phyloP scores from a whole-genome alignment of 2,113 vertebrate genomes.

The Rousettus leschenaultii region DNA sequence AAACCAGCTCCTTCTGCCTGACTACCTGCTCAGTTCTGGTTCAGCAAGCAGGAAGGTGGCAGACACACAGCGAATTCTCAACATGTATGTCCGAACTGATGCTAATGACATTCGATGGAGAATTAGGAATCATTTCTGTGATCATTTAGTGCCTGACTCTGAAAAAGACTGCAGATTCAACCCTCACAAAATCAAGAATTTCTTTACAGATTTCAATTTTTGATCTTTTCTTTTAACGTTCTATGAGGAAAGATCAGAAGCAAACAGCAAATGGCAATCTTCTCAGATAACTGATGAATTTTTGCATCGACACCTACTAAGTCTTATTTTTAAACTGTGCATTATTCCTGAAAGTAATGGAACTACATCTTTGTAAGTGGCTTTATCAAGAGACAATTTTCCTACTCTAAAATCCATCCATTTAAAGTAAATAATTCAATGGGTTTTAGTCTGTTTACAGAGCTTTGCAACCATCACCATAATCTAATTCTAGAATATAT shows the following conservation, averaged over 20 bases:
- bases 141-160: background rate
- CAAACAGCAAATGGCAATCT: background rate
- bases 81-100: accelerated
- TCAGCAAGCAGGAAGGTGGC: background rate
- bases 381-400: background rate
- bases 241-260: background rate
- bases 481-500: background rate
- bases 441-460: background rate
- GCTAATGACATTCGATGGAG: too few relatives aligned
- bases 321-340: background rate
- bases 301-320: background rate
- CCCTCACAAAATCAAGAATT: background rate
- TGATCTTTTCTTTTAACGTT: background rate
- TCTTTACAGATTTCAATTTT: background rate
- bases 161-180: background rate
- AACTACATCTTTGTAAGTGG: background rate
- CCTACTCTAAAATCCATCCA: background rate
- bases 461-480: background rate
- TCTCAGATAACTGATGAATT: background rate
- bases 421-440: background rate
- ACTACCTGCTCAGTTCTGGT: background rate
- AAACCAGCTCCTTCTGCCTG: background rate
- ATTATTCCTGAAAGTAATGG: background rate
- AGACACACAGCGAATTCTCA: background rate
- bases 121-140: background rate